A percentile compares a stretch with the other conserved stretches of the same genome.
Evolutionary conservation across 2,888 invertebrate genomes (phyloP).

Genomic region (Dinocampus coccinellae): DNA sequence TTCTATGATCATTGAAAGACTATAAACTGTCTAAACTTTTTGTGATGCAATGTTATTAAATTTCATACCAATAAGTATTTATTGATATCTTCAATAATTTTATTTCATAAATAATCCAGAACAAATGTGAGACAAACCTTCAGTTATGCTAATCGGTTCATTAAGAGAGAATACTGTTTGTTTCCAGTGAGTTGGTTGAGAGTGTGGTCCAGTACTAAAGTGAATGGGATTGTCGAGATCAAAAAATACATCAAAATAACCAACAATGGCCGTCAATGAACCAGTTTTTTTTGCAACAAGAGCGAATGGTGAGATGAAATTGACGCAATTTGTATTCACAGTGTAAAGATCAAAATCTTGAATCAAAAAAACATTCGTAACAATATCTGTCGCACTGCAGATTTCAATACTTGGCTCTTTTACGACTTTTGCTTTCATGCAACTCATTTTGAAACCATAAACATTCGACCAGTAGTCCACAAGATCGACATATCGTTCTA

Average conservation of each 20-base stretch:
- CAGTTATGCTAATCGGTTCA: conserved; percentile 78
- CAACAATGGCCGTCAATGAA: conserved; percentile 83
- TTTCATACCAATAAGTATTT: too few relatives aligned
- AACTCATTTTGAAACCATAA: conserved; percentile 94
- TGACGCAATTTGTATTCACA: conserved; percentile 79
- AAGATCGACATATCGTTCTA: conserved; percentile 78
- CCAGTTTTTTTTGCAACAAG: conserved; percentile 77
- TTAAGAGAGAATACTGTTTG: conserved; percentile 91
- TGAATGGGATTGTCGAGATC: conserved; percentile 77
- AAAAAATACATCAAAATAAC: conserved; percentile 93
- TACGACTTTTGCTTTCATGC: conserved; percentile 87
- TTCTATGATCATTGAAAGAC: too few relatives aligned
- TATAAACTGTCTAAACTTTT: too few relatives aligned
- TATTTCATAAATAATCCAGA: too few relatives aligned
- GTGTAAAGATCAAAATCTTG: conserved; percentile 78
- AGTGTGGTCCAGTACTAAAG: conserved; percentile 85
- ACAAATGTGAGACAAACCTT: too few relatives aligned
- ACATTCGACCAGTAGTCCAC: conserved; percentile 94
- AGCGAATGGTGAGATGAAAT: conserved; percentile 80
- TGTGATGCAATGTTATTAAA: too few relatives aligned
- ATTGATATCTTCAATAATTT: too few relatives aligned
- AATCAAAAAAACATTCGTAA: conserved; percentile 62
- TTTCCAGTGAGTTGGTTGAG: conserved; percentile 91
- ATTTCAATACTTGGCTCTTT: conserved; percentile 81
- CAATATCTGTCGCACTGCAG: conserved; percentile 64